Evolutionary conservation across 2,113 vertebrate species (phyloP).

Genomic region (Pipa parva): DNA sequence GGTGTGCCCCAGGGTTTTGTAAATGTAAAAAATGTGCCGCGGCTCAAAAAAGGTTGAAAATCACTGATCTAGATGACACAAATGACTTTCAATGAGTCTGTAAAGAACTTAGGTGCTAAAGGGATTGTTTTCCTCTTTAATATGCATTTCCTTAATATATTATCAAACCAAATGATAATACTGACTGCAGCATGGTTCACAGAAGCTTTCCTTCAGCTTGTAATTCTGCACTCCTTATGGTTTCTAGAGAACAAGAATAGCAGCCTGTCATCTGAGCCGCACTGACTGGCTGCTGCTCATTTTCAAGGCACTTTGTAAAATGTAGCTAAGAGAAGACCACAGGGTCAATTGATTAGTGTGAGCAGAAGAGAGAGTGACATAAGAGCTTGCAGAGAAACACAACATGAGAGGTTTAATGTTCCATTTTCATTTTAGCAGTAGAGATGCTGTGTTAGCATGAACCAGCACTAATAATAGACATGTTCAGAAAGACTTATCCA

Average conservation of each 20-base stretch:
- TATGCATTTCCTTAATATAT: neutral
- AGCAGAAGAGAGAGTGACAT: slow-evolving; percentile 5
- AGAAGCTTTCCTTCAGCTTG: neutral
- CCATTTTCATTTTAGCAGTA: neutral
- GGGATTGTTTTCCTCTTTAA: neutral
- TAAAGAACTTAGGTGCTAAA: no score
- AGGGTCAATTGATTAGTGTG: slow-evolving; percentile 32
- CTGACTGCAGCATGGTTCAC: no score
- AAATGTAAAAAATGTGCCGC: no score
- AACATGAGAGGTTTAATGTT: neutral
- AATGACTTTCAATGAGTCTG: no score
- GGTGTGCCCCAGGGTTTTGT: no score
- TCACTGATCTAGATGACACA: no score
- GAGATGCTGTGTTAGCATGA: neutral
- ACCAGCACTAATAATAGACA: neutral
- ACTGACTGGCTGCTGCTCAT: slow-evolving; percentile 18
- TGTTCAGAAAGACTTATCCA: neutral
- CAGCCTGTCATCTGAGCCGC: slow-evolving; percentile 26
- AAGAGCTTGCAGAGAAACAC: slow-evolving; percentile 8
- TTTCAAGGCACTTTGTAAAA: slow-evolving; percentile 24
- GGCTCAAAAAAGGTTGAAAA: no score
- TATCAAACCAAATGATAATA: neutral
- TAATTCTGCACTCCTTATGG: neutral
- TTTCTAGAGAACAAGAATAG: slow-evolving; percentile 26
- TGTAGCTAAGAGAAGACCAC: neutral